Evolutionary conservation across 2,888 invertebrate genomes (phyloP).

Genomic region (Andrena hattorfiana): DNA sequence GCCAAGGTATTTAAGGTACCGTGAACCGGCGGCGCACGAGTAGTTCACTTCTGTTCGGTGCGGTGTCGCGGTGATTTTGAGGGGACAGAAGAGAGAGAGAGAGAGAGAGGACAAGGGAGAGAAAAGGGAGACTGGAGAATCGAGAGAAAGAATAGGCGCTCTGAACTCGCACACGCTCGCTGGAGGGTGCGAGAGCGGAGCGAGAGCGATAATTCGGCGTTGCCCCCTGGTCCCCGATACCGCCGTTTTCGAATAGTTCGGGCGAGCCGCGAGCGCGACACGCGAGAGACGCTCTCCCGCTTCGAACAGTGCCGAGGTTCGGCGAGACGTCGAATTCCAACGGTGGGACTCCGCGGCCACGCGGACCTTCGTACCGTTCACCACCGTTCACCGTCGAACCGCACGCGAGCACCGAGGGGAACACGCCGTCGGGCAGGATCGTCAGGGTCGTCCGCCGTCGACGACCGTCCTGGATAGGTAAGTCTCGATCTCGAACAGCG

Average conservation of each 20-base stretch:
- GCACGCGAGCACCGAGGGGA: constrained; percentile 49
- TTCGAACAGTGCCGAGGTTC: constrained; percentile 14
- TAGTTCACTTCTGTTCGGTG: constrained; percentile 87
- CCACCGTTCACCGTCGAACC: constrained; percentile 20
- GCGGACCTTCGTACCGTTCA: background rate
- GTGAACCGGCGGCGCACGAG: constrained; percentile 87
- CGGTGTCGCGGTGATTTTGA: constrained; percentile 83
- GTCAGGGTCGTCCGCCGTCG: constrained; percentile 65
- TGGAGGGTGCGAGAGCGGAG: constrained; percentile 35
- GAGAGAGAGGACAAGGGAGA: constrained; percentile 29
- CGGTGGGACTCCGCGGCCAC: background rate
- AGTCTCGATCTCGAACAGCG: constrained; percentile 56
- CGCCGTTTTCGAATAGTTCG: background rate
- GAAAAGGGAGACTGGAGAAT: constrained; percentile 33
- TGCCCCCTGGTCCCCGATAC: constrained; percentile 4
- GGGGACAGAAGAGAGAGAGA: constrained; percentile 65
- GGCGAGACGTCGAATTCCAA: constrained; percentile 18
- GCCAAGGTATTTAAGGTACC: constrained; percentile 87
- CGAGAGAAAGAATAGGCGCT: constrained; percentile 20
- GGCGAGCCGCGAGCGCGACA: background rate
- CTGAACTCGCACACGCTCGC: constrained; percentile 1
- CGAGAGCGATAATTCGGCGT: constrained; percentile 29
- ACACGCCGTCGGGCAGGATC: constrained; percentile 61
- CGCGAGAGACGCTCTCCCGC: background rate
- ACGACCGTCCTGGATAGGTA: constrained; percentile 73